Evolutionary conservation across 2,797 vertebrate species (phyloP), one percentile per base, ranked within the genome.

Genomic region (Sternarchorhynchus goeldii): DNA sequence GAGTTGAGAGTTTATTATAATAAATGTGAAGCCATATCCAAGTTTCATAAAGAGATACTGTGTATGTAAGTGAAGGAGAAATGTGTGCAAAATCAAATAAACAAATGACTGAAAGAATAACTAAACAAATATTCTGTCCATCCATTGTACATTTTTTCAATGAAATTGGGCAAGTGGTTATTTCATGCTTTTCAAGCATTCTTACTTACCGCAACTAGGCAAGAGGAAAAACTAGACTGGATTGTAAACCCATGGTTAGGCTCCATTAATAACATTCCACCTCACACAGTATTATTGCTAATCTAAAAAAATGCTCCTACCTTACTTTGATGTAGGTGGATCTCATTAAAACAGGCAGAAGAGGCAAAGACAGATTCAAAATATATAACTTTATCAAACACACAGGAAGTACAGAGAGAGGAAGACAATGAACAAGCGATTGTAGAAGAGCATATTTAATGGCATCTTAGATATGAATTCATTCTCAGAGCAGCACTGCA

Each of bases 361-460:
- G 34, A 20, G 80, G 83, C 84, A 81, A 73, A 87, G 83, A 85
- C 84, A 88, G 68, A 80, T 85, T 76, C 76, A 80, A 85, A 85
- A 88, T 86, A 84, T 81, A 81, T 84, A 86, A 86, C 80, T 76
- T 82, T 72, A 76, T 68, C 71, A 65, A 67, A 53, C 75, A 83
- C 59, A 78, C 45, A 55, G 60, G 69, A 60, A 80, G 53, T 68
- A 77, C 39, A 50, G 20, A 75, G 70, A 60, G 67, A 83, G 80
- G 87, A 83, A 75, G 82, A 79, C 84, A 70, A 76, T 79, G 74
- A 81, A 74, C 87, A 85, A 77, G 83, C 76, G 81, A 66, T 78
- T 82, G 80, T 84, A 86, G 89, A 86, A 88, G 86, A 85, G 88
- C 86, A 87, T 87, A 82, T 85, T 85, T 89, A 87, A 91, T 91